A percentile compares a stretch with the other conserved stretches of the same genome.
phyloP scores from a whole-genome alignment of 2,888 invertebrate species.

The Drepana falcataria region DNA sequence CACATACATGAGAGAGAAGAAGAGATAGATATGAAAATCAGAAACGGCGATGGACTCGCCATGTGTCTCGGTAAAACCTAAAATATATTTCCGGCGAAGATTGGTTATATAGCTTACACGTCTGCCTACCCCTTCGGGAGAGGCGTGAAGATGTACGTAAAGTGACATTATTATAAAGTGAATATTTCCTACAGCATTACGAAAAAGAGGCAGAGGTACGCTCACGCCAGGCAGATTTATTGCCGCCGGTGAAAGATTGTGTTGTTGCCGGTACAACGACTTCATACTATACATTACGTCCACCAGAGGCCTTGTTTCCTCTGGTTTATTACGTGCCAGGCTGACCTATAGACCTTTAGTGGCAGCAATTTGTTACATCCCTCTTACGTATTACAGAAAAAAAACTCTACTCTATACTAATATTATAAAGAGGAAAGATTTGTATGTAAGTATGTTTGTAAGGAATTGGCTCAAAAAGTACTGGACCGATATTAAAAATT shows the following conservation, averaged over 20 bases:
- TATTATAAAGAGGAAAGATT: too few species aligned
- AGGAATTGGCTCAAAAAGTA: too few species aligned
- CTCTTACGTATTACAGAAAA: background rate
- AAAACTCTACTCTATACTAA: too few species aligned
- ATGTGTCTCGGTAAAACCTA: too few species aligned
- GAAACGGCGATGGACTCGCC: too few species aligned
- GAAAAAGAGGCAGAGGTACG: background rate
- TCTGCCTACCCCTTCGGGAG: too few species aligned
- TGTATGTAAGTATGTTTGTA: background rate
- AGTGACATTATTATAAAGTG: background rate
- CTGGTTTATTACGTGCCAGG: background rate
- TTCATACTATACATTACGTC: background rate
- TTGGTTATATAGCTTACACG: too few species aligned
- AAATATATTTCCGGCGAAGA: too few species aligned
- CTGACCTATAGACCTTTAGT: background rate
- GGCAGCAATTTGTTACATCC: background rate
- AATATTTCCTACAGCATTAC: background rate
- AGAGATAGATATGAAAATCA: too few species aligned
- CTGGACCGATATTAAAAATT: too few species aligned
- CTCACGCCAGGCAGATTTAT: slow-evolving; percentile 11
- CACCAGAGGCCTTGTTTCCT: background rate
- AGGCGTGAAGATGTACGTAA: too few species aligned
- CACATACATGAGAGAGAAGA: too few species aligned
- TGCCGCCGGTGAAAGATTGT: slow-evolving; percentile 17
- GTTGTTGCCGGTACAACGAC: slow-evolving; percentile 4